Evolutionary conservation across 1,140 invertebrate genomes (phyloP), one percentile per base, ranked within the genome.

Genomic region (Elymnias hypermnestra): DNA sequence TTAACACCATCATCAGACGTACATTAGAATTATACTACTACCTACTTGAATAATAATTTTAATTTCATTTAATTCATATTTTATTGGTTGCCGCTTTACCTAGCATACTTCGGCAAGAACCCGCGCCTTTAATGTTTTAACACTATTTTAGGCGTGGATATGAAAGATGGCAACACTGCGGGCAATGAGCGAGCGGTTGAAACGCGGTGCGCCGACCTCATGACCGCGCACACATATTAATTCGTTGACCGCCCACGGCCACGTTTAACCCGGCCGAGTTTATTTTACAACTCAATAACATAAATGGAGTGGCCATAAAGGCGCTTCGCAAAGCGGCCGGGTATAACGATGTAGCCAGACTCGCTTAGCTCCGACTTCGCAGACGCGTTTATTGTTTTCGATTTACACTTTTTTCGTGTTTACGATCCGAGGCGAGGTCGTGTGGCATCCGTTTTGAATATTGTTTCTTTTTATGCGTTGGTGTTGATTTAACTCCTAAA

Each of bases 331-430:
- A 52, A 46, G 35, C 14, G 31, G 31, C 14, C 14, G 14, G 25
- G 36, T 68, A 39, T 47, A 42, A 62, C 53, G 44, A 51, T 53
- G 57, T 56, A 31, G 56, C 63, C 64, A 72, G 72, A 70, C 65
- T n/a, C n/a, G n/a, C 43, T 53, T 42, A 44, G 48, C 53, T 13
- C 56, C 14, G 44, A 18, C 55, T 45, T 57, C 62, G 57, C 63
- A 83, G 75, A 81, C 78, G 55, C 64, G 54, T 79, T 81, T 81
- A 83, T 83, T 77, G 79, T 76, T 75, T 81, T 79, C 67, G 56
- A 69, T 79, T 73, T 72, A 72, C 69, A 69, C 63, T 74, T 81
- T 81, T 79, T 78, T 17, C 49, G 65, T 76, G 65, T 82, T 78
- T 78, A 75, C 71, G 77, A 77, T 61, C 53, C 36, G 54, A 68